phyloP scores from a whole-genome alignment of 2,113 vertebrate genomes.

The Labrus mixtus region DNA sequence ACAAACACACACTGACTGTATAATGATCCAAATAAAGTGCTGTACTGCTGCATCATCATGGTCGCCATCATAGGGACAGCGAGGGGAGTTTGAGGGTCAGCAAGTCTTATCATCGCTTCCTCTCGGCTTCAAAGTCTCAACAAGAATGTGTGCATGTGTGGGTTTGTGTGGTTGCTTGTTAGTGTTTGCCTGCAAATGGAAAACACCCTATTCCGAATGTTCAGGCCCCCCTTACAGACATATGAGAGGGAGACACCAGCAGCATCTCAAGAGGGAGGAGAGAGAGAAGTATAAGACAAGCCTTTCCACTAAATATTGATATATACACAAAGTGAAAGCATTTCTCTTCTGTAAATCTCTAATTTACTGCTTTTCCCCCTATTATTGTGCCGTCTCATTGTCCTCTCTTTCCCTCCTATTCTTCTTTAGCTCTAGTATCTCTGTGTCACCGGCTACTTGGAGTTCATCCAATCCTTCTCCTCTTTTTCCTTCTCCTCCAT shows the following conservation, averaged over 20 bases:
- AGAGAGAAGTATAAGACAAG: constrained; percentile 3
- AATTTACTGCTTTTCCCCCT: background rate
- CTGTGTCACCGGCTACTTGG: constrained; percentile 43
- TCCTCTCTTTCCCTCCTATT: constrained; percentile 10
- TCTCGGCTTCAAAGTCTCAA: constrained; percentile 28
- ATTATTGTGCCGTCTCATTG: background rate
- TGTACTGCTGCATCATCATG: constrained; percentile 52
- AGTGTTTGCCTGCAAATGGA: constrained; percentile 34
- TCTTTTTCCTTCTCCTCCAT: background rate
- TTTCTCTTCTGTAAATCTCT: background rate
- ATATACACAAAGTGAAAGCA: background rate
- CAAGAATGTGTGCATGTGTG: constrained; percentile 15
- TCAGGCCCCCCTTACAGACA: background rate
- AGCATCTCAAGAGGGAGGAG: background rate
- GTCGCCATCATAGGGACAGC: constrained; percentile 25
- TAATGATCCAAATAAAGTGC: constrained; percentile 66
- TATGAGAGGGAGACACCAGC: constrained; percentile 12
- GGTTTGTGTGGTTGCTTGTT: constrained; percentile 29
- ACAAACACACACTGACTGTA: constrained; percentile 35
- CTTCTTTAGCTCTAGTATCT: background rate
- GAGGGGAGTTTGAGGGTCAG: constrained; percentile 44
- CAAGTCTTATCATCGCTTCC: constrained; percentile 38
- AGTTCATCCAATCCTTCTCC: constrained; percentile 34
- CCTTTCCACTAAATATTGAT: constrained; percentile 7
- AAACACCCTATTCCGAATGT: constrained; percentile 32